phyloP scores from a whole-genome alignment of 2,888 invertebrate species.

The Andricus quercusramuli region DNA sequence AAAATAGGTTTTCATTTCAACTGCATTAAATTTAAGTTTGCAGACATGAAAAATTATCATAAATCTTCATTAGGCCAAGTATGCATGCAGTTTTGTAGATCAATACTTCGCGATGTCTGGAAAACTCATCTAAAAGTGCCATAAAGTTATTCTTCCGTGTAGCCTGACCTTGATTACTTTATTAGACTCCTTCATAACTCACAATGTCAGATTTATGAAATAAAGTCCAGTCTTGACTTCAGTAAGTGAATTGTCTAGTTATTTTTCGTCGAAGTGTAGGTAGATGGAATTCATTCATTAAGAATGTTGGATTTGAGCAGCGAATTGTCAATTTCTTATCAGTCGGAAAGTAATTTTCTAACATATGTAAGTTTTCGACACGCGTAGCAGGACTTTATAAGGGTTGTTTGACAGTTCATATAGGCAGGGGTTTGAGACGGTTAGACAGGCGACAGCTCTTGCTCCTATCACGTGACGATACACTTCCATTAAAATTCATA shows the following conservation, averaged over 20 bases:
- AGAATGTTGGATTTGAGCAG: neutral
- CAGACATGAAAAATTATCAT: constrained; percentile 16
- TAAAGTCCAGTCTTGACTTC: neutral
- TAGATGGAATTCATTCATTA: neutral
- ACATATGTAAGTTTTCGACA: constrained; percentile 35
- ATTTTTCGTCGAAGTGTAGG: neutral
- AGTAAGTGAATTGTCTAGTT: neutral
- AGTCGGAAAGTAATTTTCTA: neutral
- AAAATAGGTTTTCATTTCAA: neutral
- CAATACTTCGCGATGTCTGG: constrained; percentile 20
- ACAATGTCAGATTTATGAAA: constrained; percentile 13
- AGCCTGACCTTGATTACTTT: constrained; percentile 4
- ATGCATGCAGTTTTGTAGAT: constrained; percentile 17
- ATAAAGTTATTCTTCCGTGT: constrained; percentile 16
- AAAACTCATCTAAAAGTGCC: constrained; percentile 18
- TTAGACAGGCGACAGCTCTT: constrained; percentile 54
- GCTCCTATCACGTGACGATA: constrained; percentile 52
- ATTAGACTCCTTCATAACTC: constrained; percentile 28
- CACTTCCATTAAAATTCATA: constrained; percentile 59
- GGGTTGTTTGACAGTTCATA: constrained; percentile 53
- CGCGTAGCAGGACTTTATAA: constrained; percentile 38
- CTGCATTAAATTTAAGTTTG: neutral
- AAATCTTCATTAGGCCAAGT: constrained; percentile 22
- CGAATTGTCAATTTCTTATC: neutral
- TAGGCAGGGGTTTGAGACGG: constrained; percentile 49